Base-by-base conservation (phyloP, 2,888 invertebrate species). In the Platynereis dumerilii region DNA sequence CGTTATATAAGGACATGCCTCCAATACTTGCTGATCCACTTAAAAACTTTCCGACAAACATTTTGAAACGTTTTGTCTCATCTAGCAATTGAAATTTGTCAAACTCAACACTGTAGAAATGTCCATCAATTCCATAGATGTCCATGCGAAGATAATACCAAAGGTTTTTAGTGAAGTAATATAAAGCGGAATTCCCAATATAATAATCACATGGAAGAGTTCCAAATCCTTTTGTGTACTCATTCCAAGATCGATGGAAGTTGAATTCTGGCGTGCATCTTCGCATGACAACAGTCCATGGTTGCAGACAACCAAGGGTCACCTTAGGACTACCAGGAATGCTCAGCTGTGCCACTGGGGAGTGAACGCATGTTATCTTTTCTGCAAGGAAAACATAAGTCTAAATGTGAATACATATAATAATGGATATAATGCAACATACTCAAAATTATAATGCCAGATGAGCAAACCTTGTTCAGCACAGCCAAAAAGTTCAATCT, bases 81-180 rank as follows among this genome's bases (percentile, higher is more conserved):
- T 48, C 48, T 7, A 12, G 10, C 3, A 48, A 5, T 22, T 48
- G 48, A 12, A 48, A 48, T 48, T n/a, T n/a, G n/a, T 48, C 48
- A 48, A 48, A 48, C 48, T 48, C 48, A 20, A n/a, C 48, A 48
- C 22, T 48, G 48, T 48, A 48, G 48, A 20, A 20, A n/a, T 48
- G 22, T 5, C 48, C 48, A 48, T 48, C 48, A 22, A 22, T 22
- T 20, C 20, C 22, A n/a, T 22, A 48, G 20, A 48, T 48, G n/a
- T 48, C 48, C 3, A 48, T 12, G 5, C 48, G n/a, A 20, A 48
- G 22, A n/a, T 20, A 22, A 48, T 20, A 48, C 22, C 48, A 20
- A n/a, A n/a, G n/a, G 7, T n/a, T 48, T n/a, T 48, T 48, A 10
- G 48, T 48, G 48, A 48, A 22, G n/a, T 48, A 48, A n/a, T 48